Conservation (phyloP, 2,888 invertebrate genomes). For the Drosophila nigricruria region DNA sequence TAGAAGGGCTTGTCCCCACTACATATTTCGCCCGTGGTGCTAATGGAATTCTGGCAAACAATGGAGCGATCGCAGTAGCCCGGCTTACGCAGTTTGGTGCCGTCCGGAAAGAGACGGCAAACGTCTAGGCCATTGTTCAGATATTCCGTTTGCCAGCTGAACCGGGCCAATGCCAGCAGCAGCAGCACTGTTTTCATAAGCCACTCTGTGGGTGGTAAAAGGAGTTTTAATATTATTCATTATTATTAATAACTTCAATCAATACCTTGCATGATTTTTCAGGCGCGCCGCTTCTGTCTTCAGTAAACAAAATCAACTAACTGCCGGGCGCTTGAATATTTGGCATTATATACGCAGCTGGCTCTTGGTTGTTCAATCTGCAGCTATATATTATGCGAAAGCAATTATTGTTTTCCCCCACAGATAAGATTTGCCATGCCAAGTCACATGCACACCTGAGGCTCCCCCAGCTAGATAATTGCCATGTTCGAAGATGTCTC, state of each 20-base stretch:
- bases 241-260: background rate
- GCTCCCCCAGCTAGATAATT: conserved; percentile 7
- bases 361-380: background rate
- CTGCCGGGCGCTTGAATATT: conserved; percentile 17
- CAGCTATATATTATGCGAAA: conserved; percentile 58
- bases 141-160: conserved; percentile 56
- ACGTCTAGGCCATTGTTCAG: conserved; percentile 58
- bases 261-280: conserved; percentile 48
- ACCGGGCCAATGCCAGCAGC: conserved; percentile 33
- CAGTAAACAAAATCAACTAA: conserved; percentile 39
- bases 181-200: conserved; percentile 24
- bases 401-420: conserved; percentile 29
- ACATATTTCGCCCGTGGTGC: conserved; percentile 22
- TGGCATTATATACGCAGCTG: conserved; percentile 46
- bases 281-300: conserved; percentile 7
- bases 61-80: conserved; percentile 68
- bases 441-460: conserved; percentile 35
- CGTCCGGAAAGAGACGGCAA: conserved; percentile 72
- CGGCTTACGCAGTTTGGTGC: conserved; percentile 68
- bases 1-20: conserved; percentile 3
- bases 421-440: conserved; percentile 60
- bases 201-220: conserved; percentile 28
- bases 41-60: conserved; percentile 54
- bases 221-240: too few relatives aligned
- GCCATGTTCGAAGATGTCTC: conserved; percentile 1